Evolutionary conservation across 2,797 vertebrate genomes (phyloP), one percentile per base, ranked within the genome.

Genomic region (Hippocampus kuda): DNA sequence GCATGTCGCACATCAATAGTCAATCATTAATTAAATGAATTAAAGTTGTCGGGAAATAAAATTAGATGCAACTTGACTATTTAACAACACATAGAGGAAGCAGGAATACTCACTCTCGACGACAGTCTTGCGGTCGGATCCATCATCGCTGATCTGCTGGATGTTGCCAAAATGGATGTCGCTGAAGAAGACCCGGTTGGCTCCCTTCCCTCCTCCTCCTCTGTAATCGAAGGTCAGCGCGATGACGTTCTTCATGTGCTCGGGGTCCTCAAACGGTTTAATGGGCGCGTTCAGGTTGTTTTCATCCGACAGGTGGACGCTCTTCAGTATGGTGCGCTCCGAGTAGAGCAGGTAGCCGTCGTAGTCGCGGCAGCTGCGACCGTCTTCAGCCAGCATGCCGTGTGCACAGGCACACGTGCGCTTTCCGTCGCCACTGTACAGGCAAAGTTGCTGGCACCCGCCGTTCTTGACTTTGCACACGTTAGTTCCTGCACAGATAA

Each of bases 101-200:
- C 22, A 16, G 27, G 5, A 73, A 69, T 73, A 90, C 97, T 96
- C 86, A 98, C 97, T 98, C 78, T 99, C 96, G 57, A 99, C 97
- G 0, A 99, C 91, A 54, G 93, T 98, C 85, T 86, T 95, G 79
- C 93, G 92, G 18, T 93, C 91, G 0, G 92, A 93, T 44, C 96
- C 95, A 0, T 98, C 94, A 0, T 98, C 93, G 0, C 92, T 96
- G 90, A 98, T 97, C 85, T 94, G 94, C 86, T 99, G 97, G 83
- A 99, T 99, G 91, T 99, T 99, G 46, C 97, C 96, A 0, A 98
- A 99, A 87, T 99, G 97, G 85, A 99, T 99, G 82, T 99, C 97
- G 0, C 96, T 98, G 89, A 93, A 98, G 91, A 99, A 99, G 72
- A 98, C 93, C 27, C 94, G 94, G 74, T 96, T 97, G 44, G 93